phyloP scores from a whole-genome alignment of 30 jellyfish, hydroid and myxozoan genomes.

The Aurelia aurita complex sp. Pacific region DNA sequence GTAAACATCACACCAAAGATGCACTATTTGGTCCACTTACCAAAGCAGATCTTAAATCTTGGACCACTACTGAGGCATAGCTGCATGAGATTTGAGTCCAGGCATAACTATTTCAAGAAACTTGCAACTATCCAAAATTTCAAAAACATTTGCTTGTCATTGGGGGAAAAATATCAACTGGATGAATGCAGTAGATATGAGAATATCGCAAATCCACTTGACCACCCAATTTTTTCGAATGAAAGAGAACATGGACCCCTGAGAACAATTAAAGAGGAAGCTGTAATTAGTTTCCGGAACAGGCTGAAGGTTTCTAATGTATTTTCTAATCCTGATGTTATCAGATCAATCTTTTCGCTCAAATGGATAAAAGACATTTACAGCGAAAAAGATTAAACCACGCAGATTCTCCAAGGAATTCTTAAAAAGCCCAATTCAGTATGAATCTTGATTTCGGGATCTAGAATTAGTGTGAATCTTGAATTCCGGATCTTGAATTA shows the following conservation, averaged over 20 bases:
- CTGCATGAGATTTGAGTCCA: neutral
- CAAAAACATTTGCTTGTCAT: neutral
- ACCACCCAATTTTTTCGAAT: neutral
- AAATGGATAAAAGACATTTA: neutral
- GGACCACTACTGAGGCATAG: neutral
- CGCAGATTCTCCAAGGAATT: no score
- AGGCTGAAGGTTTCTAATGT: neutral
- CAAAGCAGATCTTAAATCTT: neutral
- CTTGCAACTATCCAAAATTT: neutral
- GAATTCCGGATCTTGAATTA: no score
- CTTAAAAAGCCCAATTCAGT: no score
- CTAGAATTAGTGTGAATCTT: no score
- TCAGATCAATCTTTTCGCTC: neutral
- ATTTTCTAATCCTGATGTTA: neutral
- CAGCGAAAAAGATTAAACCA: no score
- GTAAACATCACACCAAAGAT: slow-evolving; percentile 1
- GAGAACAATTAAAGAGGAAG: neutral
- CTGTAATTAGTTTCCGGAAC: neutral
- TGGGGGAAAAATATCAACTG: neutral
- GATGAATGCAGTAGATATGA: neutral
- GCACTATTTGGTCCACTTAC: neutral
- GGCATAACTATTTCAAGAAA: neutral
- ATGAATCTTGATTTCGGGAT: no score
- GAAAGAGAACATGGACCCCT: neutral
- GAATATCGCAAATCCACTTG: neutral